Evolutionary conservation across 1,140 invertebrate species (phyloP).

Genomic region (Octopus bimaculoides): DNA sequence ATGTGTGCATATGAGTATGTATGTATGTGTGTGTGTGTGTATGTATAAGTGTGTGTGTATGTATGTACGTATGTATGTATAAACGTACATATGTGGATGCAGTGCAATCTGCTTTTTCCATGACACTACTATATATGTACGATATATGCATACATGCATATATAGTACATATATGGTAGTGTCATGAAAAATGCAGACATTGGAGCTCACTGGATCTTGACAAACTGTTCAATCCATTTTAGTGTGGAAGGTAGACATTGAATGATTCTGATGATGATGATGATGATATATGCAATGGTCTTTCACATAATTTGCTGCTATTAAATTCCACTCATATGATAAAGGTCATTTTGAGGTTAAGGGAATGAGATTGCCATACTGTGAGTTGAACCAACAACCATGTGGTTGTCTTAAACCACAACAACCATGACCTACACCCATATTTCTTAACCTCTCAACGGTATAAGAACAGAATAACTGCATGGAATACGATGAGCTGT

Average conservation of each 20-base stretch:
- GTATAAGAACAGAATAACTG: too few relatives aligned
- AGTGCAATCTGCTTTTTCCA: neutral
- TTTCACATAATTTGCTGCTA: too few relatives aligned
- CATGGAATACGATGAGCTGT: too few relatives aligned
- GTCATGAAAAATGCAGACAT: slow-evolving; percentile 31
- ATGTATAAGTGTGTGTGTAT: neutral
- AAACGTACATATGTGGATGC: neutral
- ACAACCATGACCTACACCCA: neutral
- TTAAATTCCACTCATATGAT: too few relatives aligned
- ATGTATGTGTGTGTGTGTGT: neutral
- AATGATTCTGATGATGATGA: too few relatives aligned
- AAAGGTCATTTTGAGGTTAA: too few relatives aligned
- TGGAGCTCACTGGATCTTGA: too few relatives aligned
- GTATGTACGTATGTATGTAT: neutral
- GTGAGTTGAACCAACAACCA: too few relatives aligned
- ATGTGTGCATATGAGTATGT: neutral
- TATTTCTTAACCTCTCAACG: neutral
- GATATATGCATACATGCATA: neutral
- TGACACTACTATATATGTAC: neutral
- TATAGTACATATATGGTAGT: neutral
- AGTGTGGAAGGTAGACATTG: too few relatives aligned
- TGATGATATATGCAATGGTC: too few relatives aligned
- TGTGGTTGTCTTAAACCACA: neutral
- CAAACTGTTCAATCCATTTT: too few relatives aligned
- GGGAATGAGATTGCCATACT: too few relatives aligned